Conservation (phyloP, 2,888 invertebrate species). For the Cheilosia pagana region DNA sequence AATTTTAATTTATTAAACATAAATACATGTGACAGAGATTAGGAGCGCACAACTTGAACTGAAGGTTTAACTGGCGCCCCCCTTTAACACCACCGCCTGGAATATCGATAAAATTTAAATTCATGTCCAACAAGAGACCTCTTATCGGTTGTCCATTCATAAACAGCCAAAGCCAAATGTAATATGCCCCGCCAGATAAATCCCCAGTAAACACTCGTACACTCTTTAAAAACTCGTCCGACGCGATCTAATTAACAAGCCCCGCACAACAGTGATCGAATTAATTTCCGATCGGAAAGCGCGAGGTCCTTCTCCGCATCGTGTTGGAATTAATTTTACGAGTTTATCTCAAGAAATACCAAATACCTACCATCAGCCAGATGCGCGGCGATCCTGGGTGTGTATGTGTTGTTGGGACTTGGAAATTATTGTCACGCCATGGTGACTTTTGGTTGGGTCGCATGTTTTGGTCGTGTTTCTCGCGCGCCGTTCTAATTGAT, state of each 20-base stretch:
- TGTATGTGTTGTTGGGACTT: constrained; percentile 21
- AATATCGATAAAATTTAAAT: constrained; percentile 65
- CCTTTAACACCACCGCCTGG: constrained; percentile 28
- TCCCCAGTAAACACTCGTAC: constrained; percentile 39
- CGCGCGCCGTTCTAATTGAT: constrained; percentile 66
- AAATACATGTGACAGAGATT: constrained; percentile 54
- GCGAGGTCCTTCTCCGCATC: constrained; percentile 55
- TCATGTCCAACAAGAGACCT: constrained; percentile 43
- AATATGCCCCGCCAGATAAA: constrained; percentile 47
- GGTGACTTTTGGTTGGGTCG: constrained; percentile 4
- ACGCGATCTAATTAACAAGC: constrained; percentile 65
- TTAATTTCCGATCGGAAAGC: constrained; percentile 61
- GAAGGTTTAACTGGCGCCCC: constrained; percentile 58
- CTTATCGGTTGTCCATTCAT: constrained; percentile 67
- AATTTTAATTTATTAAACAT: constrained; percentile 50
- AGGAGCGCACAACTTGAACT: constrained; percentile 22
- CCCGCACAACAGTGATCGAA: constrained; percentile 54
- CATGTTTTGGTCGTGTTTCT: constrained; percentile 51
- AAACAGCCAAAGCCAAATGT: constrained; percentile 55
- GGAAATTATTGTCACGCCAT: constrained; percentile 65
- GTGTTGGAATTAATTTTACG: constrained; percentile 72
- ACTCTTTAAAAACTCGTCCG: constrained; percentile 51
- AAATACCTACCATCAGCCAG: constrained; percentile 49
- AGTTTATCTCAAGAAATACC: constrained; percentile 65
- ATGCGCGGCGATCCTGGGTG: constrained; percentile 27